Percentiles rank a stretch among this genome's conserved stretches.
These are phyloP conservation scores for Elymnias hypermnestra DNA, from an alignment of 1,140 invertebrate species.

Conservation along the genomic window DNA sequence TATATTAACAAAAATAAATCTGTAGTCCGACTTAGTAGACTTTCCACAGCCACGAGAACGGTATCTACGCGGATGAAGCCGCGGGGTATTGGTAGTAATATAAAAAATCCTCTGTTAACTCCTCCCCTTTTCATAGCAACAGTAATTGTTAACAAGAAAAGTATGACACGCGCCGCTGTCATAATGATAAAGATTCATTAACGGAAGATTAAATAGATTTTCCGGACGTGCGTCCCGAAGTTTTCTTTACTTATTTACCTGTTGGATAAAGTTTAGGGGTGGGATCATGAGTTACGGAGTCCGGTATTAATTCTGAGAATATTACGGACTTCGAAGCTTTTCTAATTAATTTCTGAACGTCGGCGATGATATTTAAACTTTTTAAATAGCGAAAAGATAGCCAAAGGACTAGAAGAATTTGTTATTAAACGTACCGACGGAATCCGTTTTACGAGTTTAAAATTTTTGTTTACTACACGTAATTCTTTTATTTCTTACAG, in stretches of 20 bases:
- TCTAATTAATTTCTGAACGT: slow-evolving; percentile 7
- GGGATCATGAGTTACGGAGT: slow-evolving; percentile 6
- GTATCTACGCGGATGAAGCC: too few relatives aligned
- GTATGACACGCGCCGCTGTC: slow-evolving; percentile 18
- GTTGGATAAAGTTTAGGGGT: slow-evolving; percentile 2
- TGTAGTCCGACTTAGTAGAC: too few relatives aligned
- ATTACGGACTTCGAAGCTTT: slow-evolving; percentile 3
- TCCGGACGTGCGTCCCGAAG: slow-evolving; percentile 13
- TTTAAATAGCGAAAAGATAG: not conserved
- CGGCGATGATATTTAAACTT: slow-evolving; percentile 3
- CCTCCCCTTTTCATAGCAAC: too few relatives aligned
- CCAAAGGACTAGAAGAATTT: not conserved
- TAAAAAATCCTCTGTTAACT: too few relatives aligned
- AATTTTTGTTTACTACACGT: too few relatives aligned
- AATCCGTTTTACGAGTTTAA: too few relatives aligned
- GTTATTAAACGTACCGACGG: not conserved
- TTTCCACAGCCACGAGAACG: too few relatives aligned
- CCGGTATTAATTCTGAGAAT: slow-evolving; percentile 6
- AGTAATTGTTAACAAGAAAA: slow-evolving; percentile 18
- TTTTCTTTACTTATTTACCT: slow-evolving; percentile 15
- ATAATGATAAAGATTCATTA: slow-evolving; percentile 27
- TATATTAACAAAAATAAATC: too few relatives aligned
- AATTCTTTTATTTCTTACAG: too few relatives aligned
- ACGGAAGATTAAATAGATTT: slow-evolving; percentile 23
- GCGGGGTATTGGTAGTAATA: too few relatives aligned